A percentile compares a stretch with the other conserved stretches of the same genome.
phyloP scores from a whole-genome alignment of 1,140 invertebrate species.

The Drosophila santomea region DNA sequence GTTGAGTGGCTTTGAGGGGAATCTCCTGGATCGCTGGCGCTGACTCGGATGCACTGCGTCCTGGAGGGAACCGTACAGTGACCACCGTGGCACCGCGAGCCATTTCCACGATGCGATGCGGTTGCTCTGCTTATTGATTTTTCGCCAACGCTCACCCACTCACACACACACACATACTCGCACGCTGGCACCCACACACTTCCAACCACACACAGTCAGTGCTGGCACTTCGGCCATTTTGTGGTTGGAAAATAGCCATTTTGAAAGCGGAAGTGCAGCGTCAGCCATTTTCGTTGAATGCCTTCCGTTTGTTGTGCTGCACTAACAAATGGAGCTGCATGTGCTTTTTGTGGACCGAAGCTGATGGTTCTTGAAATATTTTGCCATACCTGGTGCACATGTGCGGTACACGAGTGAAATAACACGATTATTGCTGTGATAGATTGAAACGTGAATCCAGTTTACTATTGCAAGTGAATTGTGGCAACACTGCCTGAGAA shows the following conservation, averaged over 20 bases:
- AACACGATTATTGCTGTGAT: not conserved
- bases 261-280: constrained; percentile 21
- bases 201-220: constrained; percentile 10
- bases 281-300: constrained; percentile 10
- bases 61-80: not conserved
- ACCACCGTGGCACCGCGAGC: constrained; percentile 19
- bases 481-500: constrained; percentile 17
- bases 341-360: not conserved
- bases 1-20: not conserved
- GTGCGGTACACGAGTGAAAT: not conserved
- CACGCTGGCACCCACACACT: constrained; percentile 11
- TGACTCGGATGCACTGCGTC: constrained; percentile 19
- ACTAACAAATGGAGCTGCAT: not conserved
- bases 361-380: not conserved
- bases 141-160: constrained; percentile 44
- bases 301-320: not conserved
- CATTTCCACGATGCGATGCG: constrained; percentile 19
- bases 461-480: not conserved
- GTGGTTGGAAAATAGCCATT: constrained; percentile 17
- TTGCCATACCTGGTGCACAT: not conserved
- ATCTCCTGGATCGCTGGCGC: not conserved
- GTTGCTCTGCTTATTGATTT: constrained; percentile 58
- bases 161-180: constrained; percentile 10
- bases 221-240: constrained; percentile 23
- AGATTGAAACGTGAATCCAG: not conserved